Base-by-base conservation (phyloP, 2,888 invertebrate genomes). In the Drosophila leonis region DNA sequence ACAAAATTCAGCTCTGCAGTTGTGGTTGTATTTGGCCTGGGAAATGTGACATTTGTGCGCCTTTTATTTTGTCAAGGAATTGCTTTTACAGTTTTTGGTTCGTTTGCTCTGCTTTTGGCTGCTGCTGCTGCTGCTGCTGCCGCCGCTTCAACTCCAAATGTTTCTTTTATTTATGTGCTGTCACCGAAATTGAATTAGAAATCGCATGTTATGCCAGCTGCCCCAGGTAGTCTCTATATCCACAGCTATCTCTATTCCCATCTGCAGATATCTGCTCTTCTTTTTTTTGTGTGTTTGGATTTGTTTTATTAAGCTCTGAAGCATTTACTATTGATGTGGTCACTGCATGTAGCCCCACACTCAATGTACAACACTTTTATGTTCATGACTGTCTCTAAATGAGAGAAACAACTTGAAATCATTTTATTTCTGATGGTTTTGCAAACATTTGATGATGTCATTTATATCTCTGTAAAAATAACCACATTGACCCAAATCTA, bases 131-230 rank as follows among this genome's bases (percentile, higher is more conserved):
- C 27, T 15, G 60, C 31, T 12, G 33, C 63, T 64, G 60, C 49
- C 9, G 51, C 33, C 24, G 51, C 46, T 62, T 48, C 67, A 68
- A 52, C 71, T 71, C 65, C 51, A 82, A 83, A 88, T 88, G 81
- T 85, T 88, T 85, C 80, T 70, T 84, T 88, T 84, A 84, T 84
- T 84, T 88, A 85, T 84, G 75, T 80, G 80, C 88, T 85, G 81
- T 88, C 88, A 85, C 83, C 66, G 75, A 84, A 88, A 88, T 84
- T 85, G 86, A 85, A 84, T 84, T 88, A 88, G 88, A 83, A 85
- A 83, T 78, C 80, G 75, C 73, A 88, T 82, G 83, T 85, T 82
- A 76, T 87, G 82, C 57, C 83, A 81, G 72, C 79, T 74, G 74
- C 77, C 70, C 48, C 68, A 73, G 68, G 72, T 67, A 69, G 49